These are phyloP conservation scores for Nomada hirtipes DNA, from an alignment of 2,888 invertebrate genomes.

Conservation along the genomic window DNA sequence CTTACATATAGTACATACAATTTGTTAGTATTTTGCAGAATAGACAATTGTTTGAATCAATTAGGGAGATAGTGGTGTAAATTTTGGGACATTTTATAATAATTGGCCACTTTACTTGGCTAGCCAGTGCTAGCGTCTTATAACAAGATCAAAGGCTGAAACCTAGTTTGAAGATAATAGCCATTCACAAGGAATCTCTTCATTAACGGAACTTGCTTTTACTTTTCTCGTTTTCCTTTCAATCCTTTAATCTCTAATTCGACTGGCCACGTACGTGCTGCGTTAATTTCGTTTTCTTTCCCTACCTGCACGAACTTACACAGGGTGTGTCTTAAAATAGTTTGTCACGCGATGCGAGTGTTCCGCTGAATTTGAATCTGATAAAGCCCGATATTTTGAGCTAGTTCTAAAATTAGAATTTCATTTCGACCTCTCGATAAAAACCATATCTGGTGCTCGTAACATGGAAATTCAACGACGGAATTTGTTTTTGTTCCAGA, in stretches of 20 bases:
- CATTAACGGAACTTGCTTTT: constrained; percentile 47
- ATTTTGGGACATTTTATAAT: neutral
- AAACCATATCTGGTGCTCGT: neutral
- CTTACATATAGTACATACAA: too few species aligned
- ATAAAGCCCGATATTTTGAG: neutral
- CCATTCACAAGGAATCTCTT: constrained; percentile 40
- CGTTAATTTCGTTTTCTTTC: constrained; percentile 59
- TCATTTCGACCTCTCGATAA: constrained; percentile 22
- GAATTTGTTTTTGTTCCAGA: neutral
- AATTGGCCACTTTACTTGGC: neutral
- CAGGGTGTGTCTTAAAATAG: constrained; percentile 17
- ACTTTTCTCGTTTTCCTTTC: constrained; percentile 51
- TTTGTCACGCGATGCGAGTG: constrained; percentile 33
- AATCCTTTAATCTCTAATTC: constrained; percentile 73
- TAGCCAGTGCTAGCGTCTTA: neutral
- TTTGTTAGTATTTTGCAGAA: too few species aligned
- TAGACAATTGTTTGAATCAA: neutral
- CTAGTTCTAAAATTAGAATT: constrained; percentile 14
- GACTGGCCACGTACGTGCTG: constrained; percentile 43
- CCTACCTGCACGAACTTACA: constrained; percentile 1
- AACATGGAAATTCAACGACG: neutral
- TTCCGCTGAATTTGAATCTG: constrained; percentile 18
- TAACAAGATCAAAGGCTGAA: constrained; percentile 21
- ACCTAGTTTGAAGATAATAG: constrained; percentile 44
- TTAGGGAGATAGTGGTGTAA: neutral